Evolutionary conservation across 30 jellyfish, hydroid and myxozoan species (phyloP).

Genomic region (Pseudorhiza aurosa): DNA sequence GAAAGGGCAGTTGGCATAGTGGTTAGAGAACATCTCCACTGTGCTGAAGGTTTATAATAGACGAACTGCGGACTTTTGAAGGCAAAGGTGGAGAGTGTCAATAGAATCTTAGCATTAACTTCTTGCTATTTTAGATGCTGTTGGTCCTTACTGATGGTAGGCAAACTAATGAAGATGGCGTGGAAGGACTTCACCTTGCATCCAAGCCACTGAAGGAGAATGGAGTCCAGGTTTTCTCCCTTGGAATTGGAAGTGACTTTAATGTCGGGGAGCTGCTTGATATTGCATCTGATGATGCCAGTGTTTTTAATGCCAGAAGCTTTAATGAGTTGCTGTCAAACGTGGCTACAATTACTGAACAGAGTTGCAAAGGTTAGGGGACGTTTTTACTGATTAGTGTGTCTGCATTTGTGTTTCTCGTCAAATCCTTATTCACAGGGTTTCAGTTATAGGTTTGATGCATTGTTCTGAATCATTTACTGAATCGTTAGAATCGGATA

Average conservation of each 20-base stretch:
- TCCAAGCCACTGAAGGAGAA: slow-evolving; percentile 89
- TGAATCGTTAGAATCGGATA: no score
- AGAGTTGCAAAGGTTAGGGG: slow-evolving; percentile 92
- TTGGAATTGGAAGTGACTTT: slow-evolving; percentile 92
- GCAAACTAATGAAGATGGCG: slow-evolving; percentile 89
- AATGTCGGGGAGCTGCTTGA: slow-evolving; percentile 97
- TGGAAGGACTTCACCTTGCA: slow-evolving; percentile 88
- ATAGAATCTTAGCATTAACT: no score
- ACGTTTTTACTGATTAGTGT: no score
- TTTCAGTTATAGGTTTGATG: no score
- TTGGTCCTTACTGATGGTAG: slow-evolving; percentile 98
- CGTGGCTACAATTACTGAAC: slow-evolving; percentile 90
- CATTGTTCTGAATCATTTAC: no score
- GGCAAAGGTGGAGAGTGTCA: no score
- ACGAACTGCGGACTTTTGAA: no score
- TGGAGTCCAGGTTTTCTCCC: slow-evolving; percentile 92
- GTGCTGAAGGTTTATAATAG: no score
- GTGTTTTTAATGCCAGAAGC: slow-evolving; percentile 93
- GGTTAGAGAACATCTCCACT: no score
- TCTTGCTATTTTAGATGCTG: slow-evolving; percentile 59
- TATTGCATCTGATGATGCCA: slow-evolving; percentile 98
- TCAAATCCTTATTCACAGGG: no score
- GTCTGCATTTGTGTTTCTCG: no score
- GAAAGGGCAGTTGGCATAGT: no score
- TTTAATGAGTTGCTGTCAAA: slow-evolving; percentile 84